Evolutionary conservation across 2,113 vertebrate species (phyloP).

Genomic region (Barbus barbus): DNA sequence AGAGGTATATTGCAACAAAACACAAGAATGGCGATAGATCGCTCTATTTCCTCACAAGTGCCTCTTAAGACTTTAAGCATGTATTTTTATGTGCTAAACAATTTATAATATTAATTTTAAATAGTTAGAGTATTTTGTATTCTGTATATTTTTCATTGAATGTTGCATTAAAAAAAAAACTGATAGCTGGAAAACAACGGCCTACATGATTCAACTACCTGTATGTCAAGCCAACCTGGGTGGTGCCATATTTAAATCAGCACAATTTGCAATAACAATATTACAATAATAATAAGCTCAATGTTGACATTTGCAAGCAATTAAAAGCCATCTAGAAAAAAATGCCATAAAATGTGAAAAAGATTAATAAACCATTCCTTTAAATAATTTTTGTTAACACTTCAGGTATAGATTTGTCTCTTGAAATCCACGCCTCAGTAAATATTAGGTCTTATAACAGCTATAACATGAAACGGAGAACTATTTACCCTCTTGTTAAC

Average conservation of each 20-base stretch:
- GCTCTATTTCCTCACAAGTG: neutral
- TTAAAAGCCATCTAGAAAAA: neutral
- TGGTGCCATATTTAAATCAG: neutral
- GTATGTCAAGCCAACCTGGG: neutral
- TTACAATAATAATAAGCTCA: neutral
- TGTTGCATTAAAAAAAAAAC: no score
- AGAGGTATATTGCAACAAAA: neutral
- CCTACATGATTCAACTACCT: neutral
- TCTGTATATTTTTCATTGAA: neutral
- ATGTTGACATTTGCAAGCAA: neutral
- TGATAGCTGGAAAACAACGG: neutral
- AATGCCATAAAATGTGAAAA: no score
- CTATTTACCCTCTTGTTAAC: conserved; percentile 1
- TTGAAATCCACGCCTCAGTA: neutral
- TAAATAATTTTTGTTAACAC: neutral
- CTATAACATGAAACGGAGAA: neutral
- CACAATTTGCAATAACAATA: neutral
- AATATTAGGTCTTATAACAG: neutral
- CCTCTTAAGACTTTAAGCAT: neutral
- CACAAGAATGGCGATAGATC: neutral
- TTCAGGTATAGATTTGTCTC: neutral
- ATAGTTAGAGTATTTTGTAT: no score
- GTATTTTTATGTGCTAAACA: neutral
- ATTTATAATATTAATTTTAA: neutral
- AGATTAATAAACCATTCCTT: neutral